Evolutionary conservation across 2,113 vertebrate species (phyloP).

Genomic region (Chaetops frenatus): DNA sequence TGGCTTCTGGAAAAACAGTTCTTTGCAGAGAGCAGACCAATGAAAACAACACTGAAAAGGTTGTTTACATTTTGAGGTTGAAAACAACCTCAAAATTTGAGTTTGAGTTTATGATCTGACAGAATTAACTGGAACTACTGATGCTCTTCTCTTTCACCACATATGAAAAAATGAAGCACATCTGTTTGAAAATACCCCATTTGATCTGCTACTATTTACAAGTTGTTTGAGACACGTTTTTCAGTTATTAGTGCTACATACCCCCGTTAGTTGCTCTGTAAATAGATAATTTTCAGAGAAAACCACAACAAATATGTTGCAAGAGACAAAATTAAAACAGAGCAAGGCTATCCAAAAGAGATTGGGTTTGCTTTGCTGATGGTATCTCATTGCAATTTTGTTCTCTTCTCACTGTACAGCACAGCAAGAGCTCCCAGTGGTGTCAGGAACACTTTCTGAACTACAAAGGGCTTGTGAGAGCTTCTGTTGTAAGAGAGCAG

Average conservation of each 20-base stretch:
- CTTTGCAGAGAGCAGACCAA: not conserved
- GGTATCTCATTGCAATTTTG: not conserved
- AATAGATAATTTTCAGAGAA: not conserved
- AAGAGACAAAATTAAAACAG: not conserved
- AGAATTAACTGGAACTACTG: not conserved
- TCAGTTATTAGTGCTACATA: not conserved
- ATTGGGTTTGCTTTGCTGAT: not conserved
- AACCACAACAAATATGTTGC: not conserved
- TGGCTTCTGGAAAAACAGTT: not conserved
- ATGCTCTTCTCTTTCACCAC: not conserved
- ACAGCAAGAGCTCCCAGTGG: slow-evolving; percentile 96
- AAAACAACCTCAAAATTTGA: too few relatives aligned
- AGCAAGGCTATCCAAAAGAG: not conserved
- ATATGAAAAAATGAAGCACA: not conserved
- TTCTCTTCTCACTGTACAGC: slow-evolving; percentile 66
- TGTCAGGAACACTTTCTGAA: slow-evolving; percentile 97
- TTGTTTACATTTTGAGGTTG: not conserved
- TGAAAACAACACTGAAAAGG: not conserved
- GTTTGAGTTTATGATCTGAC: not conserved
- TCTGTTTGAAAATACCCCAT: not conserved
- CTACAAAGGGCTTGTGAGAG: slow-evolving; percentile 93
- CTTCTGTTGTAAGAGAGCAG: slow-evolving; percentile 89
- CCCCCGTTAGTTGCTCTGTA: not conserved
- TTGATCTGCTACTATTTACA: not conserved
- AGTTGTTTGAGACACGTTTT: not conserved